Conservation (phyloP, 1,140 invertebrate species). For the Brachionus rotundiformis region DNA sequence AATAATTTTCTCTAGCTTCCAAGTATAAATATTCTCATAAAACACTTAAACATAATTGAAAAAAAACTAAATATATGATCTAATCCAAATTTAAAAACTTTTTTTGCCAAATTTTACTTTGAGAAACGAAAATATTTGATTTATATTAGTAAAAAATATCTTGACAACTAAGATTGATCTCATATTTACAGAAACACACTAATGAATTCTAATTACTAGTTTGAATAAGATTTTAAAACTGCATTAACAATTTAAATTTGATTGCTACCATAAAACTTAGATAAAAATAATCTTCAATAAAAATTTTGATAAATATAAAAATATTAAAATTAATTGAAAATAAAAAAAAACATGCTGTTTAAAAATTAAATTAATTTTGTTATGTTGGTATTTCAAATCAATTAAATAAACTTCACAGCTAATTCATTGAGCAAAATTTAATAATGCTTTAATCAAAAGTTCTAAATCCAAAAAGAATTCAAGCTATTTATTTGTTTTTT, state of each 20-base stretch:
- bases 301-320: no score
- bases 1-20: neutral
- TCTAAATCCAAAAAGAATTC: neutral
- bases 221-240: no score
- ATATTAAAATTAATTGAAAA: no score
- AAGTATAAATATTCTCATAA: neutral
- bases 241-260: neutral
- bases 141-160: neutral
- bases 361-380: neutral
- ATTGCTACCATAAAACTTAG: neutral
- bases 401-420: neutral
- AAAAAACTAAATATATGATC: neutral
- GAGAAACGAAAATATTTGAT: constrained; percentile 7
- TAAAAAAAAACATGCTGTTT: no score
- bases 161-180: neutral
- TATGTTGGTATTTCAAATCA: neutral
- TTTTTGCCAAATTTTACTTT: no score
- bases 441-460: neutral
- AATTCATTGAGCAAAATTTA: neutral
- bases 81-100: no score
- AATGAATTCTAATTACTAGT: no score
- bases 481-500: neutral
- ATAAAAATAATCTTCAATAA: neutral
- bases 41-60: neutral
- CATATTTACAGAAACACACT: neutral